These are phyloP conservation scores for Tubulanus polymorphus DNA, from an alignment of 2,888 invertebrate genomes.

Conservation along the genomic window DNA sequence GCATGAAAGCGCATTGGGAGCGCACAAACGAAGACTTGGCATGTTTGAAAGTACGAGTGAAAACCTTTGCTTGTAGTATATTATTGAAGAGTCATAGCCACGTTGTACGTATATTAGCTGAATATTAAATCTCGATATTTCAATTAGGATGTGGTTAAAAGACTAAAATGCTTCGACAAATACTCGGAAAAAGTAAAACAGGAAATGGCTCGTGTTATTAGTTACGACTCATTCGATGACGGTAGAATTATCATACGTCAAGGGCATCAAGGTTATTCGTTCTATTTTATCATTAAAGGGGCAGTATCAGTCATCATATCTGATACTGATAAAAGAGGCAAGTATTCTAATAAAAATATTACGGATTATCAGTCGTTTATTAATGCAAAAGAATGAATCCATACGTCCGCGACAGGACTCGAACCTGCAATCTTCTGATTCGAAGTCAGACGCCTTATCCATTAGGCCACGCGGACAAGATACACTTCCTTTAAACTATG, in stretches of 20 bases:
- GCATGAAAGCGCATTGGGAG: constrained; percentile 23
- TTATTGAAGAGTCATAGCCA: too few relatives aligned
- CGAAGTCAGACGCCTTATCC: too few relatives aligned
- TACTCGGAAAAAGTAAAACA: constrained; percentile 26
- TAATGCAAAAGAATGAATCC: too few relatives aligned
- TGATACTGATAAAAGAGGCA: constrained; percentile 19
- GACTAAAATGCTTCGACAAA: constrained; percentile 30
- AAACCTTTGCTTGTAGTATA: not conserved
- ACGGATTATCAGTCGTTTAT: too few relatives aligned
- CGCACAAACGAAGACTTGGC: constrained; percentile 25
- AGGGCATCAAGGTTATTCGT: constrained; percentile 29
- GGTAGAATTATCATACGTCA: constrained; percentile 34
- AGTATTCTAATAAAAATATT: too few relatives aligned
- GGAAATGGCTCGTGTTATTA: constrained; percentile 27
- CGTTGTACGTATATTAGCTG: too few relatives aligned
- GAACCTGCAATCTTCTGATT: too few relatives aligned
- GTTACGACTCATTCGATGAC: constrained; percentile 29
- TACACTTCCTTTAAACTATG: too few relatives aligned
- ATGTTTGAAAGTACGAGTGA: constrained; percentile 21
- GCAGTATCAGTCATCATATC: constrained; percentile 21
- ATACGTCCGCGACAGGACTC: too few relatives aligned
- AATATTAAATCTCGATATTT: too few relatives aligned
- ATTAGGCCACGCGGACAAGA: too few relatives aligned
- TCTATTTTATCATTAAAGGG: constrained; percentile 37
- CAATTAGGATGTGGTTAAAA: constrained; percentile 30